phyloP scores from a whole-genome alignment of 2,113 vertebrate genomes.

The Sander vitreus region DNA sequence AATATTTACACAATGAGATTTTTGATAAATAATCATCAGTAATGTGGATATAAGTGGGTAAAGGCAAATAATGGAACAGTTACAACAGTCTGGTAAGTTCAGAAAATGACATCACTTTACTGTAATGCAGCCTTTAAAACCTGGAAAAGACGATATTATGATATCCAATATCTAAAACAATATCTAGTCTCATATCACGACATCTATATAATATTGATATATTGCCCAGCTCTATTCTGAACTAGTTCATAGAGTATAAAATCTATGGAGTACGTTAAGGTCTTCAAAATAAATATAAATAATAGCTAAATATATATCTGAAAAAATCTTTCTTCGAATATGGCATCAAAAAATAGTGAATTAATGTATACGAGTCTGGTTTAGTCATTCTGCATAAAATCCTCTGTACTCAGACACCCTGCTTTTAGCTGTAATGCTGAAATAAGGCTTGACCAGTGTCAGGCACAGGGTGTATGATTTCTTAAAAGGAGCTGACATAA shows the following conservation, averaged over 20 bases:
- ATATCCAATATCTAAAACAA: no score
- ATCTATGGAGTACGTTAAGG: background rate
- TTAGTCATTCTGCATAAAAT: background rate
- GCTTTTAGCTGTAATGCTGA: background rate
- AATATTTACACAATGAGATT: no score
- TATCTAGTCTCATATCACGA: no score
- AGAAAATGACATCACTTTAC: no score
- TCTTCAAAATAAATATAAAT: background rate
- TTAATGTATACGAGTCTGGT: background rate
- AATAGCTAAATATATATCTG: background rate
- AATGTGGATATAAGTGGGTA: no score
- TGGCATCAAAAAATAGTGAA: background rate
- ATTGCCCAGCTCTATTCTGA: background rate
- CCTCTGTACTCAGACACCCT: background rate
- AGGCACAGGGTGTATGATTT: background rate
- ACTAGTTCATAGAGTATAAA: background rate
- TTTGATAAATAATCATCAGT: no score
- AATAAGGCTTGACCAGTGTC: background rate
- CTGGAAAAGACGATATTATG: no score
- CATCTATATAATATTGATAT: no score
- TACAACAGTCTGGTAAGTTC: no score
- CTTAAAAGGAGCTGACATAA: constrained; percentile 13
- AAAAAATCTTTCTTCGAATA: background rate
- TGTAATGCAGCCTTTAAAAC: no score
- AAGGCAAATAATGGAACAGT: no score